Conservation (phyloP, 2,113 vertebrate species). For the Gymnarchus niloticus region DNA sequence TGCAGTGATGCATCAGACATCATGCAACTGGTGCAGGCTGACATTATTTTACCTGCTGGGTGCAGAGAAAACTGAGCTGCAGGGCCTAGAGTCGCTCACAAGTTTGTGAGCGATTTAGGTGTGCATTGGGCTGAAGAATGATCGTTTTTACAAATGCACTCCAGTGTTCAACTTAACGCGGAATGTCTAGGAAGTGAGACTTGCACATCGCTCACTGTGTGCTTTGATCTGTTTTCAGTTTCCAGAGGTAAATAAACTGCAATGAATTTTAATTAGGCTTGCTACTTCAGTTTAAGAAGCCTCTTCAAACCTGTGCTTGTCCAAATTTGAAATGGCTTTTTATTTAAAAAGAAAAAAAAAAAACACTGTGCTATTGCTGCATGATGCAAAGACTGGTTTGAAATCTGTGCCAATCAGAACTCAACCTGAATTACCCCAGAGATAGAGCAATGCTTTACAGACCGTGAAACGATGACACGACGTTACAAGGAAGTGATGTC, state of each 20-base stretch:
- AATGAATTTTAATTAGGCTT: constrained; percentile 16
- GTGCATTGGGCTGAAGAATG: neutral
- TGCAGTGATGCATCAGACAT: neutral
- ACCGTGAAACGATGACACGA: neutral
- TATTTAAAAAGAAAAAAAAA: neutral
- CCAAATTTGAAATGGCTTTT: constrained; percentile 4
- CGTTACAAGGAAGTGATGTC: neutral
- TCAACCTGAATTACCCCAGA: neutral
- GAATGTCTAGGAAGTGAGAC: neutral
- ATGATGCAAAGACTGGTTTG: neutral
- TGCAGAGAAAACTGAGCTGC: neutral
- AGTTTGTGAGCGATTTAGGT: neutral
- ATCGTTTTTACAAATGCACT: neutral
- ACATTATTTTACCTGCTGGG: neutral
- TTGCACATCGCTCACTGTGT: neutral
- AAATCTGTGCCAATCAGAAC: constrained; percentile 5
- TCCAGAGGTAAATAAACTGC: constrained; percentile 5
- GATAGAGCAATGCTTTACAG: neutral
- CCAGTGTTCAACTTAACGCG: neutral
- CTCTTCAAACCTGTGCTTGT: neutral
- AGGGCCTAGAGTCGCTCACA: neutral
- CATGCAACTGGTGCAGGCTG: neutral
- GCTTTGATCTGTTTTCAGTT: constrained; percentile 6
- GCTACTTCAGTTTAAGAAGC: neutral
- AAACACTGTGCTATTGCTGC: neutral